Conservation (phyloP, 2,797 vertebrate species). For the Loris lydekkerianus region DNA sequence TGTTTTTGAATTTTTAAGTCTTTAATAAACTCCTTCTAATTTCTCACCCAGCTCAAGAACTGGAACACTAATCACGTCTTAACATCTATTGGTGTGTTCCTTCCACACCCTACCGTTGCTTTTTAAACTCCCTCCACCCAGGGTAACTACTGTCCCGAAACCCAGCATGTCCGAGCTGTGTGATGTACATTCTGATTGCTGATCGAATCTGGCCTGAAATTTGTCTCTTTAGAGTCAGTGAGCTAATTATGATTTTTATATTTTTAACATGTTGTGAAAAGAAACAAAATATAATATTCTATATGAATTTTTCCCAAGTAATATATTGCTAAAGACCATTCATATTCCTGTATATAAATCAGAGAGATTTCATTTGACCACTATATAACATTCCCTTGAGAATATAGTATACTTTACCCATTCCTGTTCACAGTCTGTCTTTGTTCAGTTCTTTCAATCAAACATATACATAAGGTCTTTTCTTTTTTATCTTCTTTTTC, state of each 20-base stretch:
- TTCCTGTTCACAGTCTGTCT: not conserved
- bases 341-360: not conserved
- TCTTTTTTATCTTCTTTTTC: no score
- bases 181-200: not conserved
- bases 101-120: not conserved
- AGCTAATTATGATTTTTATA: not conserved
- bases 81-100: not conserved
- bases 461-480: not conserved
- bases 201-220: not conserved
- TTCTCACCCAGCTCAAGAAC: not conserved
- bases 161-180: not conserved
- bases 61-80: not conserved
- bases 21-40: not conserved
- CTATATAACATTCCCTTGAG: not conserved
- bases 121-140: not conserved
- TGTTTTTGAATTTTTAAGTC: not conserved
- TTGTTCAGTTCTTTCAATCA: not conserved
- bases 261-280: not conserved
- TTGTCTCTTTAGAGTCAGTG: not conserved
- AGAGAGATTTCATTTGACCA: not conserved
- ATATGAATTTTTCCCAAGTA: not conserved
- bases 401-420: not conserved
- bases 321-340: not conserved
- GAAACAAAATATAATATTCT: not conserved
- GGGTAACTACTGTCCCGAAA: not conserved